Evolutionary conservation across 1,140 invertebrate species (phyloP).

Genomic region (Caenorhabditis brenneri): DNA sequence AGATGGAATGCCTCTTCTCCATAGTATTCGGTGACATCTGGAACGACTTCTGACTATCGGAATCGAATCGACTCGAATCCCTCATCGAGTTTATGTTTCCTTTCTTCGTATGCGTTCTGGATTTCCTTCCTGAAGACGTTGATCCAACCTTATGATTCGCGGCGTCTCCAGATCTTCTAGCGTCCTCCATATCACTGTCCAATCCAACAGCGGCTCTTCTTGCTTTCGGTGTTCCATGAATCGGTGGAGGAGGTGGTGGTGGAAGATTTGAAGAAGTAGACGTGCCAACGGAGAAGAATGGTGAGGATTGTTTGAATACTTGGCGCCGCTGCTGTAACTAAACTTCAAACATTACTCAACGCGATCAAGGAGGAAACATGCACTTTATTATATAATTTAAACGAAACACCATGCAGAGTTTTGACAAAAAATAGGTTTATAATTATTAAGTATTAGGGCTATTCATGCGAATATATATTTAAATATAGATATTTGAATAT

Average conservation of each 20-base stretch:
- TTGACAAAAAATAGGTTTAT: too few species aligned
- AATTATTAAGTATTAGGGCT: neutral
- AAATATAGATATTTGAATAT: too few species aligned
- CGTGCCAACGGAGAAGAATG: neutral
- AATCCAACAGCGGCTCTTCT: neutral
- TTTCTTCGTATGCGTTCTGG: neutral
- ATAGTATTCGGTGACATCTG: neutral
- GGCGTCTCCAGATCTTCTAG: neutral
- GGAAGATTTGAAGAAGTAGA: neutral
- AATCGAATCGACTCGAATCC: neutral
- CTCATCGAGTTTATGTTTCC: slow-evolving; percentile 1
- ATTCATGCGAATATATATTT: neutral
- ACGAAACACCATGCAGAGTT: too few species aligned
- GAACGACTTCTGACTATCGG: neutral
- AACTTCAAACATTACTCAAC: neutral
- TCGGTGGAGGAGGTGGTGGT: neutral
- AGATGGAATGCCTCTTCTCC: neutral
- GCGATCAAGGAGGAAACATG: neutral
- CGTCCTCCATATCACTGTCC: neutral
- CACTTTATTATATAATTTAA: too few species aligned
- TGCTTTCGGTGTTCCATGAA: neutral
- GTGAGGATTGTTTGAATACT: neutral
- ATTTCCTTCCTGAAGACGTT: neutral
- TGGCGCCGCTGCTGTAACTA: neutral
- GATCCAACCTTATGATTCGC: neutral